phyloP scores from a whole-genome alignment of 1,140 invertebrate genomes.

The Pachyrhynchus sulphureomaculatus region DNA sequence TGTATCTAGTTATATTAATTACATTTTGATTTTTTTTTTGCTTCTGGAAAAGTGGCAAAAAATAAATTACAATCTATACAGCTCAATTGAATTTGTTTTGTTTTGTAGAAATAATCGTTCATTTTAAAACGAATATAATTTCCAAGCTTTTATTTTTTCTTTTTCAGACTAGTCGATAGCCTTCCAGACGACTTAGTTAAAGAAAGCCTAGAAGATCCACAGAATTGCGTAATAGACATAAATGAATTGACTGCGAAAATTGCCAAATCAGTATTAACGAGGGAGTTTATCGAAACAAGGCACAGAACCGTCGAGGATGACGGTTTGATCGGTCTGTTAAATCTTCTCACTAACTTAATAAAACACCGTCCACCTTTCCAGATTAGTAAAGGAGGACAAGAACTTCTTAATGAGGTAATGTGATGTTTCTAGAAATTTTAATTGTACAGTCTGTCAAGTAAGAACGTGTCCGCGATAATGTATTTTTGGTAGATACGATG shows the following conservation, averaged over 20 bases:
- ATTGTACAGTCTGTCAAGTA: not conserved
- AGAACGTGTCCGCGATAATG: too few relatives aligned
- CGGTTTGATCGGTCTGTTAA: slow-evolving; percentile 85
- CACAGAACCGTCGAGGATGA: slow-evolving; percentile 83
- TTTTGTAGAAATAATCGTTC: too few relatives aligned
- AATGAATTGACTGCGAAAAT: slow-evolving; percentile 76
- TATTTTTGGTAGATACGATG: too few relatives aligned
- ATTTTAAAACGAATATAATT: too few relatives aligned
- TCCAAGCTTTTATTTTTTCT: not conserved
- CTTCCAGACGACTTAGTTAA: slow-evolving; percentile 77
- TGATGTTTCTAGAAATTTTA: not conserved
- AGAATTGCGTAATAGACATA: slow-evolving; percentile 63
- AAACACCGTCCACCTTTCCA: slow-evolving; percentile 89
- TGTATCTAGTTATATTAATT: too few relatives aligned
- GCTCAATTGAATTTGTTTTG: too few relatives aligned
- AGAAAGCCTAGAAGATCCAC: slow-evolving; percentile 59
- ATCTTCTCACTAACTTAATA: slow-evolving; percentile 80
- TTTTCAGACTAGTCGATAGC: slow-evolving; percentile 74
- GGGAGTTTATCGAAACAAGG: slow-evolving; percentile 81
- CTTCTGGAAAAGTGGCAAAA: too few relatives aligned
- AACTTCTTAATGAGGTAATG: slow-evolving; percentile 64
- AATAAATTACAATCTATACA: too few relatives aligned
- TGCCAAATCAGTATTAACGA: slow-evolving; percentile 68
- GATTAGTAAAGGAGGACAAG: slow-evolving; percentile 73
- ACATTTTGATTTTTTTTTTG: too few relatives aligned